Base-by-base conservation (phyloP, 92 coral and sea anemone genomes). In the Palythoa grandis region DNA sequence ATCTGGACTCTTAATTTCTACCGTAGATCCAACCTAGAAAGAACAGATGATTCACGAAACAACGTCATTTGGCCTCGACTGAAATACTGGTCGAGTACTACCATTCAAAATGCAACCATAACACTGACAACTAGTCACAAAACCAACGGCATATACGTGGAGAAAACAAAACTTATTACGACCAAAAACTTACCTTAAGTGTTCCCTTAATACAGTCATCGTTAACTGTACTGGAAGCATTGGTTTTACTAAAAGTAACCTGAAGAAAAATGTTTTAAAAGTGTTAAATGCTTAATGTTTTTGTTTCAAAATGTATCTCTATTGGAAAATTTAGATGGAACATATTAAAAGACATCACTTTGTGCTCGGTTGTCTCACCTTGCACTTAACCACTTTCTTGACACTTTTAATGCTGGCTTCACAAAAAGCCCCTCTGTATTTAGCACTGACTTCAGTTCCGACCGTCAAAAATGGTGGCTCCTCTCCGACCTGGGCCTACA, bases 361-460 rank as follows among this genome's bases (percentile, higher is more conserved):
- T 72, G 48, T 12, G 50, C 50, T 43, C 50, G 50, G 7, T 43
- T 43, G 50, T 43, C 50, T 43, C 47, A 92, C 99, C 98, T 96
- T 96, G 94, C 99, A 96, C 88, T 95, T 96, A 67, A 95, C 98
- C 74, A 91, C 93, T 92, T 96, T 96, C 91, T 96, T 96, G 39
- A 96, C 95, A 23, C 93, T 92, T 75, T 96, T 96, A 48, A 96
- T 95, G 88, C 88, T 96, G 72, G 99, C 99, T 90, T 96, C 99
- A 84, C 99, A 96, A 73, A 96, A 96, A 20, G 99, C 99, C 84
- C 99, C 99, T 48, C 99, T 92, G 82, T 96, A 96, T 65, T 96
- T 96, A 37, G 99, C 99, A 93, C 99, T 96, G 25, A 96, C 99
- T 86, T 96, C 99, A 23, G 99, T 96, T 63, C 99, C 99, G 74